Base-by-base conservation (phyloP, 2,888 invertebrate species). In the Arge pagana region DNA sequence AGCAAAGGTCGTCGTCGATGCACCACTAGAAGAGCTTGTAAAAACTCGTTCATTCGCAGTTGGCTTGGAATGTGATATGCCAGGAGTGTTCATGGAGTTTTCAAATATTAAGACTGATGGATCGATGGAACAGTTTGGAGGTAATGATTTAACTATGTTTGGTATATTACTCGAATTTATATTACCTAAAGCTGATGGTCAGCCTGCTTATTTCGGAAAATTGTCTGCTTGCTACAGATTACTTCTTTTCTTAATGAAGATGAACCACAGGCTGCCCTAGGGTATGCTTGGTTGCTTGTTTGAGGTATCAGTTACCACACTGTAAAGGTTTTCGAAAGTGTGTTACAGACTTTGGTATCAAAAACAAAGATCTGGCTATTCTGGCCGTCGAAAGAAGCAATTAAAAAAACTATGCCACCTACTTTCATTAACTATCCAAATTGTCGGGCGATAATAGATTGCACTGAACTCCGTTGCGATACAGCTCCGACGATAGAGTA, bases 261-360 rank as follows among this genome's bases (percentile, higher is more conserved):
- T 59, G 33, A 58, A 55, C 51, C 40, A 55, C 3, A 58, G 60
- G 2, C 6, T 60, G 10, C 21, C 45, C 10, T 58, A 57, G 26
- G 6, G 48, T 26, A 55, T 49, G 5, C 15, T 61, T 6, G 50
- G 45, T 4, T 48, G 48, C 26, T 30, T 61, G 2, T 60, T 60
- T 48, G 33, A 45, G 7, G 30, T 60, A 3, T 23, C 41, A 0
- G 23, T 16, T 15, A 23, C 19, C 16, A 59, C 58, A 1, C 54
- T 5, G 16, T 57, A 2, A 42, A 30, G 2, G 52, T 56, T 13
- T 61, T 58, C 45, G 45, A 23, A 36, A 35, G 43, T 30, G 36
- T 60, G 26, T 48, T 60, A 6, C 40, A 57, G 19, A 55, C 50
- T 28, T 11, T 61, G 13, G 7, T 40, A 2, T 7, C 3, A 15